These are phyloP conservation scores for Setipinna tenuifilis DNA, from an alignment of 2,797 vertebrate species.

Conservation along the genomic window DNA sequence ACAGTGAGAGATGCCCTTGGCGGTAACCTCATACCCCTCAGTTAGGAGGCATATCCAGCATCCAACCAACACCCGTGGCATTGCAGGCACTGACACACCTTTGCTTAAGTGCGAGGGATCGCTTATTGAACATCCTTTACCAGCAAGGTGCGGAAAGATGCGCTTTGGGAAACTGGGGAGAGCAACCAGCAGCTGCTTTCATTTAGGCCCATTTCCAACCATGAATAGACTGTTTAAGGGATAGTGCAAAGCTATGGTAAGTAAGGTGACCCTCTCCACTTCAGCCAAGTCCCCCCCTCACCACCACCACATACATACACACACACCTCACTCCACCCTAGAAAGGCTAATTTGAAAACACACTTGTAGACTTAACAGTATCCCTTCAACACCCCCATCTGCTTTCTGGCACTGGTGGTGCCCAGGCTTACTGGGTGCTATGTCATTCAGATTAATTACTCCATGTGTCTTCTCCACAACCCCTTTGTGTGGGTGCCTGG, in stretches of 20 bases:
- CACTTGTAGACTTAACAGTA: constrained; percentile 45
- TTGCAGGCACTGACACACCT: neutral
- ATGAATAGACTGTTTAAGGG: constrained; percentile 53
- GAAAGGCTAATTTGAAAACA: constrained; percentile 65
- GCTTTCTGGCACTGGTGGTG: neutral
- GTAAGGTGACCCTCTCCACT: constrained; percentile 64
- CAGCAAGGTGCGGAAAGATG: constrained; percentile 40
- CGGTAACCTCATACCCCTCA: neutral
- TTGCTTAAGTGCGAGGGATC: neutral
- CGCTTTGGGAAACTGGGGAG: constrained; percentile 65
- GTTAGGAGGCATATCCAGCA: neutral
- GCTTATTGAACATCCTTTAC: neutral
- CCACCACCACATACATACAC: too few species aligned
- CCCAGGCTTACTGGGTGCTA: constrained; percentile 22
- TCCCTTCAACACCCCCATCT: constrained; percentile 30
- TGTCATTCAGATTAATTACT: constrained; percentile 38
- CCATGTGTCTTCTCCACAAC: neutral
- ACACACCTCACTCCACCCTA: constrained; percentile 33
- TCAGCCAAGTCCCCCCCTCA: neutral
- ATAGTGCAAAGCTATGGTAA: constrained; percentile 51
- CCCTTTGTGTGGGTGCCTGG: constrained; percentile 3
- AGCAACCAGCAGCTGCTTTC: constrained; percentile 58
- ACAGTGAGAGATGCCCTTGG: constrained; percentile 5
- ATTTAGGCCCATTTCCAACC: constrained; percentile 58
- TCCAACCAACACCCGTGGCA: neutral